Percentiles rank a stretch among this genome's conserved stretches.
phyloP scores from a whole-genome alignment of 2,797 vertebrate species.

The Gadopsis marmoratus region DNA sequence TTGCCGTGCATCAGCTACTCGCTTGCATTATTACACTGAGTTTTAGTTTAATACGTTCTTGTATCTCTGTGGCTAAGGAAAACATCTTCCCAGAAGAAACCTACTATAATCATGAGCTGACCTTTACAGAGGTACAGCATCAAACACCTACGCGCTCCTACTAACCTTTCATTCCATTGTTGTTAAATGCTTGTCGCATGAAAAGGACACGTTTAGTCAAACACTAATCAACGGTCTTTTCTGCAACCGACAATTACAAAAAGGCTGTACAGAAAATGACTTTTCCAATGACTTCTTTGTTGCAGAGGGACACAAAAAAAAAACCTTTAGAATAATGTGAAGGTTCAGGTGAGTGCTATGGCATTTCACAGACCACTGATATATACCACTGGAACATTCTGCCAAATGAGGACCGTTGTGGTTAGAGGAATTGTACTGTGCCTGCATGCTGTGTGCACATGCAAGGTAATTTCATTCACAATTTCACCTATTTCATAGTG shows the following conservation, averaged over 20 bases:
- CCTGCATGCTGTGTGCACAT: background rate
- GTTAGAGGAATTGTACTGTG: background rate
- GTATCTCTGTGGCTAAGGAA: background rate
- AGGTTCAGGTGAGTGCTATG: conserved; percentile 45
- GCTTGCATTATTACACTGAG: background rate
- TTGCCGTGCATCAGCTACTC: background rate
- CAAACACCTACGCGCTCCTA: conserved; percentile 36
- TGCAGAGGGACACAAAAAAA: conserved; percentile 27
- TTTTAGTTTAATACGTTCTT: background rate
- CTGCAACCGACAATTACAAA: conserved; percentile 44
- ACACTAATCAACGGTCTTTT: conserved; percentile 63
- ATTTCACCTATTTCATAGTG: background rate
- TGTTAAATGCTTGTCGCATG: conserved; percentile 56
- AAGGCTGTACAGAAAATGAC: conserved; percentile 53
- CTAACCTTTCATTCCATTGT: conserved; percentile 56
- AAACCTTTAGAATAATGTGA: conserved; percentile 41
- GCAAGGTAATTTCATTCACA: background rate
- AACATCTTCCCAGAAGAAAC: conserved; percentile 10
- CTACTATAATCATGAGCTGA: conserved; percentile 38
- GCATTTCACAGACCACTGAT: conserved; percentile 54
- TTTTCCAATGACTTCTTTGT: conserved; percentile 66
- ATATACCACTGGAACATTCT: background rate
- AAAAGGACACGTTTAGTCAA: conserved; percentile 53
- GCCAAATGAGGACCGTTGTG: background rate
- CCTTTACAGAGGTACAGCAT: conserved; percentile 43